These are phyloP conservation scores for Fringilla coelebs DNA, from an alignment of 2,797 vertebrate genomes.

Conservation along the genomic window DNA sequence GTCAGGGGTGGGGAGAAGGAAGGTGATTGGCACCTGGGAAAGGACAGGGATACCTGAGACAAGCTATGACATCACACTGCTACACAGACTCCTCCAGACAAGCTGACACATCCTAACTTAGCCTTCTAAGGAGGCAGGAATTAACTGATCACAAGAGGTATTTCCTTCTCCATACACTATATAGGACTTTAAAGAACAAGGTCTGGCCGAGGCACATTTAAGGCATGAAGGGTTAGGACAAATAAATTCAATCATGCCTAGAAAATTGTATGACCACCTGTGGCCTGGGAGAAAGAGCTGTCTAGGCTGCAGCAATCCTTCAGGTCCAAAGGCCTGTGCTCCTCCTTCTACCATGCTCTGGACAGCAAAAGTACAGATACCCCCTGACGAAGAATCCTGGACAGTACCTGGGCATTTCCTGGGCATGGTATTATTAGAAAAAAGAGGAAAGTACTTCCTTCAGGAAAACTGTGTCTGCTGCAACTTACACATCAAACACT, in stretches of 20 bases:
- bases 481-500: neutral
- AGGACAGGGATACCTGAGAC: too few relatives aligned
- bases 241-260: neutral
- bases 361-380: neutral
- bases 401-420: neutral
- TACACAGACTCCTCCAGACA: neutral
- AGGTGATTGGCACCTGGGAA: too few relatives aligned
- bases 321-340: neutral
- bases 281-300: neutral
- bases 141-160: neutral
- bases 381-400: neutral
- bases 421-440: neutral
- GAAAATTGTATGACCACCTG: neutral
- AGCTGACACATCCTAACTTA: neutral
- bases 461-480: neutral
- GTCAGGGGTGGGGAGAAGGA: too few relatives aligned
- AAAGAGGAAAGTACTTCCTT: neutral
- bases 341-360: neutral
- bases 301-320: neutral
- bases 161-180: neutral
- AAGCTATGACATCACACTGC: too few relatives aligned
- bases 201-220: neutral
- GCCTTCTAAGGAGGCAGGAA: neutral
- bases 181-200: neutral
- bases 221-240: neutral